Percentiles rank a stretch among this genome's conserved stretches.
Evolutionary conservation across 2,113 vertebrate species (phyloP).

Genomic region (Macroglossus sobrinus): DNA sequence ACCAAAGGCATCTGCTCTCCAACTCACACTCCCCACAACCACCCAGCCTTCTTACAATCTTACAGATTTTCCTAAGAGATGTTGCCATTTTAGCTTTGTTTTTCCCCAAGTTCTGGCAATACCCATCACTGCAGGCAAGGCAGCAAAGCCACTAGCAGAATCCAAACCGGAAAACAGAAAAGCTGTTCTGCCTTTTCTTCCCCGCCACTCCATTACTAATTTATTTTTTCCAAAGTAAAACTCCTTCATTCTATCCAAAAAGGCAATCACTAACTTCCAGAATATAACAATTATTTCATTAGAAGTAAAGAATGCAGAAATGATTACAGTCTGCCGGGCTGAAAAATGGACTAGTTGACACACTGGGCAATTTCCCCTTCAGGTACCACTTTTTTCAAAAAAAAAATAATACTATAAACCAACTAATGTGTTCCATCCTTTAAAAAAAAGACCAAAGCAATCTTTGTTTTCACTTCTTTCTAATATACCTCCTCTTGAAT

Average conservation of each 20-base stretch:
- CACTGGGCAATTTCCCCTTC: conserved; percentile 47
- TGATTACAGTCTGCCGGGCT: conserved; percentile 48
- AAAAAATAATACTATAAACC: conserved; percentile 63
- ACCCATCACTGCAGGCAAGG: conserved; percentile 71
- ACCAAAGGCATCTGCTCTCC: conserved; percentile 75
- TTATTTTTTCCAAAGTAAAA: conserved; percentile 75
- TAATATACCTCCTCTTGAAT: conserved; percentile 43
- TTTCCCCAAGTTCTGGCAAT: conserved; percentile 76
- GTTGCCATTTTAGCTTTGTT: conserved; percentile 78
- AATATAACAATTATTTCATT: conserved; percentile 72
- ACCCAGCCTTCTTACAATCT: conserved; percentile 68
- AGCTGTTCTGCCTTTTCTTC: conserved; percentile 74
- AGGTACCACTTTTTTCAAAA: conserved; percentile 58
- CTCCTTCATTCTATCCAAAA: conserved; percentile 71
- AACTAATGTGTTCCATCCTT: conserved; percentile 36
- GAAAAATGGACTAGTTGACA: conserved; percentile 49
- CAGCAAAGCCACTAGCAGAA: conserved; percentile 64
- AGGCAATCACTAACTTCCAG: conserved; percentile 67
- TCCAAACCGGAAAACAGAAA: conserved; percentile 78
- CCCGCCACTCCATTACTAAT: conserved; percentile 71
- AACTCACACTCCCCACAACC: conserved; percentile 69
- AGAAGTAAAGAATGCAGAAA: conserved; percentile 70
- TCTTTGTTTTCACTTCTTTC: conserved; percentile 79
- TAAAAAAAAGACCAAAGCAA: conserved; percentile 79
- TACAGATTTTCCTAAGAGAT: conserved; percentile 77